These are phyloP conservation scores for Drosophila funebris DNA, from an alignment of 1,140 invertebrate genomes.

Conservation along the genomic window DNA sequence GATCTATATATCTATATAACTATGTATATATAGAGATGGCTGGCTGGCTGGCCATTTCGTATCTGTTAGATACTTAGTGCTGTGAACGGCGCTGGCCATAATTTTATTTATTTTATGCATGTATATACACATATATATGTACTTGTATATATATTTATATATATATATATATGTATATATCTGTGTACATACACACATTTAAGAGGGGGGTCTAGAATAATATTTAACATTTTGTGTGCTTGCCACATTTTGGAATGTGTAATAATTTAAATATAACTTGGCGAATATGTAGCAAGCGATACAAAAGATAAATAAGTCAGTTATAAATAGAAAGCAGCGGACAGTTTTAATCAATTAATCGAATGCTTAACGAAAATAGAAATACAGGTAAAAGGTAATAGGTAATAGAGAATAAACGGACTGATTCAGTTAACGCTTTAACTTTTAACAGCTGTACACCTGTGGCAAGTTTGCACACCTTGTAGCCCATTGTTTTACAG, in stretches of 20 bases:
- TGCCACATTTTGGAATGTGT: constrained; percentile 81
- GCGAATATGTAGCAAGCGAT: constrained; percentile 75
- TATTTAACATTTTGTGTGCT: constrained; percentile 72
- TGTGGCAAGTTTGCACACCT: constrained; percentile 44
- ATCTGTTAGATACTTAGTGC: constrained; percentile 72
- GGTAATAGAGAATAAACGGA: no score
- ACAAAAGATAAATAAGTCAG: constrained; percentile 69
- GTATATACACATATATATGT: constrained; percentile 35
- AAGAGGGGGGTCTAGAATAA: constrained; percentile 45
- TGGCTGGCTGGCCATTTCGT: constrained; percentile 47
- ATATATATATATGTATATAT: no score
- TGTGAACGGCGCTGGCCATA: constrained; percentile 57
- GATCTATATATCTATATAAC: constrained; percentile 17
- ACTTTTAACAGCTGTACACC: no score
- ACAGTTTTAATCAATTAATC: constrained; percentile 51
- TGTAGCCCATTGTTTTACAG: constrained; percentile 64
- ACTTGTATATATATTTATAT: constrained; percentile 10
- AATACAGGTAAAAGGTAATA: constrained; percentile 11
- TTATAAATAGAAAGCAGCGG: constrained; percentile 58
- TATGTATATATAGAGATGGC: constrained; percentile 17
- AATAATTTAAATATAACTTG: constrained; percentile 77
- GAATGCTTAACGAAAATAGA: background rate
- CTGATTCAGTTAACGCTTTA: no score
- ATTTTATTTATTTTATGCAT: constrained; percentile 77
- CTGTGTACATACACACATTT: no score